phyloP scores from a whole-genome alignment of 2,888 invertebrate species.

The Ornithoptera priamus region DNA sequence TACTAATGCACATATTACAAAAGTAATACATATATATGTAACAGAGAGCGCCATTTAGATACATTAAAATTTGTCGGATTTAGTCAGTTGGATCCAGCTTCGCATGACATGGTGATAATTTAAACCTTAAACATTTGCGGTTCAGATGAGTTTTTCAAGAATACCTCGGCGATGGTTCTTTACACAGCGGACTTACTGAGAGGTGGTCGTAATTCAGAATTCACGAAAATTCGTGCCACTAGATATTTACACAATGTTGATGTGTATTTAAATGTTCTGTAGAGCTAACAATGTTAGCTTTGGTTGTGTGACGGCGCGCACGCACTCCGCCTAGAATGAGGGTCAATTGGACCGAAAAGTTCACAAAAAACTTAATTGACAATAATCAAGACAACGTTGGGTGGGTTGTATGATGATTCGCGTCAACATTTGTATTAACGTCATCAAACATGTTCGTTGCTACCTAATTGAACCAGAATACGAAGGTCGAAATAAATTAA shows the following conservation, averaged over 20 bases:
- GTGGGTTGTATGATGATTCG: slow-evolving; percentile 53
- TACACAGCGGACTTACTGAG: slow-evolving; percentile 2
- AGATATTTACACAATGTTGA: slow-evolving; percentile 15
- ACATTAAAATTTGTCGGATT: slow-evolving; percentile 8
- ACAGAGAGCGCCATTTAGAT: not conserved
- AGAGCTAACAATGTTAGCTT: not conserved
- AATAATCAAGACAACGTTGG: slow-evolving; percentile 64
- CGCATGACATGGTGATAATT: slow-evolving; percentile 11
- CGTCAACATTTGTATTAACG: slow-evolving; percentile 61
- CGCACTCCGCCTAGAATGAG: slow-evolving; percentile 53
- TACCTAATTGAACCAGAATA: slow-evolving; percentile 25
- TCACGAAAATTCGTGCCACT: slow-evolving; percentile 15
- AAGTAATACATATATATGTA: not conserved
- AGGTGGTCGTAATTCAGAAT: slow-evolving; percentile 13
- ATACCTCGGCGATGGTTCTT: slow-evolving; percentile 9
- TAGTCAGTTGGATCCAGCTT: slow-evolving; percentile 4
- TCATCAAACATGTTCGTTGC: slow-evolving; percentile 37
- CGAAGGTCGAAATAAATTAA: slow-evolving; percentile 27
- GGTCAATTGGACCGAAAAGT: slow-evolving; percentile 68
- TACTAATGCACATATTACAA: too few species aligned
- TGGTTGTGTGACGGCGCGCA: slow-evolving; percentile 49
- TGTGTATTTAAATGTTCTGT: not conserved
- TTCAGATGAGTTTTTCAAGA: slow-evolving; percentile 13
- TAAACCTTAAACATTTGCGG: slow-evolving; percentile 8
- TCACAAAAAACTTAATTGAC: slow-evolving; percentile 66